Conservation (phyloP, 2,797 vertebrate genomes). For the Manis javanica region DNA sequence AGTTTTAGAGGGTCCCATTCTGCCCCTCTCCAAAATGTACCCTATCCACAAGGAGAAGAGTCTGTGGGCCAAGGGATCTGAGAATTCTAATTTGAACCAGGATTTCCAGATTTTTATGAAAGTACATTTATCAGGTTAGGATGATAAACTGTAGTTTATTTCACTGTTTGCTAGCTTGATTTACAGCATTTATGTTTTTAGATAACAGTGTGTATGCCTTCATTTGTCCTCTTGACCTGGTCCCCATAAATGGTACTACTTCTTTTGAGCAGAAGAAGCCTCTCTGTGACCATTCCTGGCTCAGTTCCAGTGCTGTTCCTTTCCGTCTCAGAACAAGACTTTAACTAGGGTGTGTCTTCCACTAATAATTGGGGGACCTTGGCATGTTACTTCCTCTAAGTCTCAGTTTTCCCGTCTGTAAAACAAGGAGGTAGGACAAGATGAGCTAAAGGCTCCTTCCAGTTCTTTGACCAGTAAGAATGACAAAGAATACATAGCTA, state of each 20-base stretch:
- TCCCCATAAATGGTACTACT: not conserved
- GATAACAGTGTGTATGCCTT: not conserved
- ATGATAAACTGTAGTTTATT: conserved; percentile 14
- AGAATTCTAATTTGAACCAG: not conserved
- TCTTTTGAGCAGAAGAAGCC: not conserved
- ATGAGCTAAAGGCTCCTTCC: not conserved
- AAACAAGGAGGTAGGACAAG: not conserved
- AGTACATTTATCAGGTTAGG: not conserved
- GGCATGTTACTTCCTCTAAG: not conserved
- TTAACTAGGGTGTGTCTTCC: not conserved
- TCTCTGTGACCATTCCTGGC: not conserved
- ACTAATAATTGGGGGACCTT: not conserved
- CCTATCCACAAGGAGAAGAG: not conserved
- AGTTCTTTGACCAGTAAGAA: not conserved
- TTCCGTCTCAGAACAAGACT: not conserved
- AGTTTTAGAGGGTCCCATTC: not conserved
- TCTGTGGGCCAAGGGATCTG: not conserved
- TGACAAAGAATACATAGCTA: not conserved
- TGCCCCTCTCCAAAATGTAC: not conserved
- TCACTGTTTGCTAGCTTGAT: not conserved
- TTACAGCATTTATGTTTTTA: not conserved
- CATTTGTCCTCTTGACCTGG: not conserved
- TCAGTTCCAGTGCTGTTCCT: not conserved
- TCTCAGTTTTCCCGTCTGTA: conserved; percentile 33
- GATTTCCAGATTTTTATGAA: not conserved